These are phyloP conservation scores for Papilio dardanus DNA, from an alignment of 1,140 invertebrate genomes.

Conservation along the genomic window DNA sequence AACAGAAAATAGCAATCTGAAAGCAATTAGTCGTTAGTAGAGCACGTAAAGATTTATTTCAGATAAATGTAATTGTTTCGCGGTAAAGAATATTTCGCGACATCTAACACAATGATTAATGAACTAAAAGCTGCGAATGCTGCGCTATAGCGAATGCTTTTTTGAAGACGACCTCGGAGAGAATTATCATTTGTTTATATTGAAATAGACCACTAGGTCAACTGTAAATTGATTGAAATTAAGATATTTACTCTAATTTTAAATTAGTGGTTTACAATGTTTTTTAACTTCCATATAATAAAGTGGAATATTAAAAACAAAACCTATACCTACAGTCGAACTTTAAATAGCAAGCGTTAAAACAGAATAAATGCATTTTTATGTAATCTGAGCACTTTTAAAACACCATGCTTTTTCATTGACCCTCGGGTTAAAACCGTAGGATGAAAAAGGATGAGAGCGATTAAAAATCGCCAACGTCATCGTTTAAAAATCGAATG, in stretches of 20 bases:
- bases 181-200: slow-evolving; percentile 55
- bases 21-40: slow-evolving; percentile 56
- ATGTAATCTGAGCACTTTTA: too few relatives aligned
- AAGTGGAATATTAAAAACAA: too few relatives aligned
- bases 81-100: slow-evolving; percentile 64
- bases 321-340: too few relatives aligned
- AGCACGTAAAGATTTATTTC: slow-evolving; percentile 41
- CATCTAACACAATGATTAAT: slow-evolving; percentile 72
- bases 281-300: neutral
- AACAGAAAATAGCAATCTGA: slow-evolving; percentile 43
- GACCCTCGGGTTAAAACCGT: too few relatives aligned
- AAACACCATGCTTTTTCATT: too few relatives aligned
- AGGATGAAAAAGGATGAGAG: too few relatives aligned
- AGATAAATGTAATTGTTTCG: slow-evolving; percentile 55
- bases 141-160: slow-evolving; percentile 61
- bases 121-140: slow-evolving; percentile 58
- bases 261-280: neutral
- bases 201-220: slow-evolving; percentile 41
- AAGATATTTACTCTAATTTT: neutral
- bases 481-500: too few relatives aligned
- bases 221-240: neutral
- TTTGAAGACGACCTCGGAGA: slow-evolving; percentile 62
- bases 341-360: too few relatives aligned
- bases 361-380: too few relatives aligned
- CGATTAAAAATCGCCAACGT: too few relatives aligned